A percentile compares a stretch with the other conserved stretches of the same genome.
phyloP scores from a whole-genome alignment of 2,888 invertebrate species.

The Syritta pipiens region DNA sequence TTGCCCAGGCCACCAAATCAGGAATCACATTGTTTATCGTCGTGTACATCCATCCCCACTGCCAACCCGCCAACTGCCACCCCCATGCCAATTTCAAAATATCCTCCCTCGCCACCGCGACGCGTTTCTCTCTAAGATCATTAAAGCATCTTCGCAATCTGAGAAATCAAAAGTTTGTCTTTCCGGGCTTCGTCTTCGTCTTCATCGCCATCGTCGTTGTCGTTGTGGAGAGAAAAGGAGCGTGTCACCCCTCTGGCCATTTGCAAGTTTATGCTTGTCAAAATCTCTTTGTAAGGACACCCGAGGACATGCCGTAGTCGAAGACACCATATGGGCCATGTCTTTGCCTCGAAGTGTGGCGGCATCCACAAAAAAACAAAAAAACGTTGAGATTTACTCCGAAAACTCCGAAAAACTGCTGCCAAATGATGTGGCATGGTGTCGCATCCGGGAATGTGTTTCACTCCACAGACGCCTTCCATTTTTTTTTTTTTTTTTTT shows the following conservation, averaged over 20 bases:
- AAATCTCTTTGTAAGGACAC: constrained; percentile 56
- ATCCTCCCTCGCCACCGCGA: not conserved
- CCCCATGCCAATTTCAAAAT: constrained; percentile 17
- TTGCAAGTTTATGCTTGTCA: constrained; percentile 65
- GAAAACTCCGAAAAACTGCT: constrained; percentile 56
- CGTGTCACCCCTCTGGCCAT: constrained; percentile 51
- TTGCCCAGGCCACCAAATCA: constrained; percentile 51
- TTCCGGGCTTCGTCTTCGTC: constrained; percentile 25
- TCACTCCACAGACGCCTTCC: constrained; percentile 2
- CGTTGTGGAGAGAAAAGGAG: not conserved
- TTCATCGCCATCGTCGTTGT: not conserved
- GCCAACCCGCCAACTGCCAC: not conserved
- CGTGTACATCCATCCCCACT: constrained; percentile 33
- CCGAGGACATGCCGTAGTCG: not conserved
- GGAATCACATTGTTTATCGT: constrained; percentile 66
- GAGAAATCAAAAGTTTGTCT: constrained; percentile 69
- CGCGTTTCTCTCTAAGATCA: constrained; percentile 23
- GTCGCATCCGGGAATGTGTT: constrained; percentile 3
- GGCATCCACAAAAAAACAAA: not conserved
- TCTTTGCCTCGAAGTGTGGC: not conserved
- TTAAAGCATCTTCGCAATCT: constrained; percentile 67
- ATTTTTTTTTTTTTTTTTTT: not conserved
- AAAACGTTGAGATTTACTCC: constrained; percentile 40
- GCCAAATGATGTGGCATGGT: constrained; percentile 61
- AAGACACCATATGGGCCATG: constrained; percentile 56